Percentiles rank a stretch among this genome's conserved stretches.
These are phyloP conservation scores for Perca fluviatilis DNA, from an alignment of 2,113 vertebrate genomes.

Conservation along the genomic window DNA sequence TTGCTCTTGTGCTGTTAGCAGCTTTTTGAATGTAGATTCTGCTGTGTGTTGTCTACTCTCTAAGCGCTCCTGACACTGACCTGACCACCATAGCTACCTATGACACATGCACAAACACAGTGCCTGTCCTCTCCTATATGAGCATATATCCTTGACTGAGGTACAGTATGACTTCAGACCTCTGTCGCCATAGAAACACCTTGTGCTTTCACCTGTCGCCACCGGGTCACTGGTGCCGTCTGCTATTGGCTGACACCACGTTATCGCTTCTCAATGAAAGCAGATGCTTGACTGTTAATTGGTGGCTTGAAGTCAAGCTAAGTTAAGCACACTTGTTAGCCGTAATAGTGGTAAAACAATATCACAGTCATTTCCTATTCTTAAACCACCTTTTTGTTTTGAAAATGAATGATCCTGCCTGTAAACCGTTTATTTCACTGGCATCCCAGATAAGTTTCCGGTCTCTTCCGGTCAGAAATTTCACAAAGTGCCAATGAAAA, in stretches of 20 bases:
- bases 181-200: conserved; percentile 61
- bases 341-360: not conserved
- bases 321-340: conserved; percentile 2
- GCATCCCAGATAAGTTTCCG: conserved; percentile 67
- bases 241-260: not conserved
- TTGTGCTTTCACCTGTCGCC: conserved; percentile 18
- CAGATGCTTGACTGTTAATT: conserved; percentile 19
- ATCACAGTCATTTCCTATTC: conserved; percentile 1
- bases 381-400: not conserved
- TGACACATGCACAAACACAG: conserved; percentile 35
- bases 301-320: not conserved
- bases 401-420: conserved; percentile 24
- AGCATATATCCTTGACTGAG: conserved; percentile 40
- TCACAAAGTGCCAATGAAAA: conserved; percentile 88
- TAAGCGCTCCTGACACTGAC: conserved; percentile 29
- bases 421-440: conserved; percentile 49
- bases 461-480: conserved; percentile 74
- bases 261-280: not conserved
- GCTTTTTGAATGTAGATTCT: conserved; percentile 64
- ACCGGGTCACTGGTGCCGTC: conserved; percentile 32
- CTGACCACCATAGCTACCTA: conserved; percentile 42
- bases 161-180: conserved; percentile 33
- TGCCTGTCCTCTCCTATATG: conserved; percentile 47
- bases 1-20: conserved; percentile 35
- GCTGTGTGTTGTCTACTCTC: conserved; percentile 41